Conservation (phyloP, 1,140 invertebrate genomes). For the Pantala flavescens region DNA sequence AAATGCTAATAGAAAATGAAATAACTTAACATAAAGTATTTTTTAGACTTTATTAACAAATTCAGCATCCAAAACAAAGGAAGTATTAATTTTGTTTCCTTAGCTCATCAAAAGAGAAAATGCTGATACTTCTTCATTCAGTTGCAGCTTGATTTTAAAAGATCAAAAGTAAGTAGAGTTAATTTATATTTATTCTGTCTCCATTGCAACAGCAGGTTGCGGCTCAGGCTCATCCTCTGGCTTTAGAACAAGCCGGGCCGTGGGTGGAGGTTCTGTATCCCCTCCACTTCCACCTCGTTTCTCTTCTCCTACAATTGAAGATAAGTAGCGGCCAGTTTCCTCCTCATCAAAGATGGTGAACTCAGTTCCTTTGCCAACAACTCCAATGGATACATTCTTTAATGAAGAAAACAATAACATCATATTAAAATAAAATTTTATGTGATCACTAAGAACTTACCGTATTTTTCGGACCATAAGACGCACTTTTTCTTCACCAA, state of each 20-base stretch:
- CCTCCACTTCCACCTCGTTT: constrained; percentile 43
- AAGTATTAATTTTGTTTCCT: not conserved
- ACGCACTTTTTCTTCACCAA: no score
- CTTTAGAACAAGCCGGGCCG: constrained; percentile 32
- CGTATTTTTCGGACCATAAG: not conserved
- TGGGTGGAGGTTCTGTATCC: constrained; percentile 32
- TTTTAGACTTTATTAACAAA: constrained; percentile 4
- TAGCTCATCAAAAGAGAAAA: no score
- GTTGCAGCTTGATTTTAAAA: not conserved
- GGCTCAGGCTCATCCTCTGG: constrained; percentile 37
- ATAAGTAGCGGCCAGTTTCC: constrained; percentile 54
- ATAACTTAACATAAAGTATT: not conserved
- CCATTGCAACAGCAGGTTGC: constrained; percentile 42
- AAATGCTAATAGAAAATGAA: no score
- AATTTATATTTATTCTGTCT: constrained; percentile 40
- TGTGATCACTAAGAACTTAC: not conserved
- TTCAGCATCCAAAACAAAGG: not conserved
- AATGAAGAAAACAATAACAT: no score
- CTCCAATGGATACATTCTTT: constrained; percentile 83
- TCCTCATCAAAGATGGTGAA: constrained; percentile 76
- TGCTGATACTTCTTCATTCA: no score
- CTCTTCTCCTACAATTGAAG: constrained; percentile 62
- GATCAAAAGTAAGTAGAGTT: not conserved
- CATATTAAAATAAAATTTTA: constrained; percentile 12
- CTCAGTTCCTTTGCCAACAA: constrained; percentile 70